Base-by-base conservation (phyloP, 2,113 vertebrate genomes). In the Oreochromis tanganicae region DNA sequence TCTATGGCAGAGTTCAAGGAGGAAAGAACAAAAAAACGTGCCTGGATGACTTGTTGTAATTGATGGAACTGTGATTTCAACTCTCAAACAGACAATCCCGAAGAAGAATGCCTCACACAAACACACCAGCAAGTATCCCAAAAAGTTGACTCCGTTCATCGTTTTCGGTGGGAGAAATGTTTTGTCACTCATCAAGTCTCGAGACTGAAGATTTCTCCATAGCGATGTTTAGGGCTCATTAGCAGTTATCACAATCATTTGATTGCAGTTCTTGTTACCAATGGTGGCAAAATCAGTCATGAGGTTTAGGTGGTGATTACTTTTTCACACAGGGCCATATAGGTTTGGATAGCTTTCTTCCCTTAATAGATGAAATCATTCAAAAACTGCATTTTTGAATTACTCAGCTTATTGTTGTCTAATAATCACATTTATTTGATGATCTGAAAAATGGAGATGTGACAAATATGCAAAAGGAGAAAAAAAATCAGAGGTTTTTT, bases 401-500 rank as follows among this genome's bases (percentile, higher is more conserved):
- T 68, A 41, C 7, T 68, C n/a, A 14, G 3, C 34, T 68, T 73
- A 16, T 73, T 3, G 1, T 46, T 27, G 38, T 73, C 38, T 73
- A 73, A 73, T 71, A 71, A 41, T 68, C 19, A 14, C n/a, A 46
- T 73, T 73, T 73, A 27, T 75, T 75, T 48, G 41, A 73, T 71
- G 36, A 43, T 75, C 14, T 75, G 9, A 75, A 75, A 75, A 46
- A 75, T 75, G 41, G 5, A 3, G n/a, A 27, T 17, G 41, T 75
- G 41, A 17, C 5, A 75, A 75, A 75, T 17, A 46, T 48, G 24
- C 68, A 29, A 75, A 29, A 73, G 11, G 11, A 41, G 8, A 4
- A 16, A 73, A 46, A 4, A 46, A 43, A 73, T 27, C 21, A 46
- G 66, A 14, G 5, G 2, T 24, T 68, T 68, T 24, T 68, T 43